These are phyloP conservation scores for Pardalotus punctatus DNA, from an alignment of 2,113 vertebrate species.

Conservation along the genomic window DNA sequence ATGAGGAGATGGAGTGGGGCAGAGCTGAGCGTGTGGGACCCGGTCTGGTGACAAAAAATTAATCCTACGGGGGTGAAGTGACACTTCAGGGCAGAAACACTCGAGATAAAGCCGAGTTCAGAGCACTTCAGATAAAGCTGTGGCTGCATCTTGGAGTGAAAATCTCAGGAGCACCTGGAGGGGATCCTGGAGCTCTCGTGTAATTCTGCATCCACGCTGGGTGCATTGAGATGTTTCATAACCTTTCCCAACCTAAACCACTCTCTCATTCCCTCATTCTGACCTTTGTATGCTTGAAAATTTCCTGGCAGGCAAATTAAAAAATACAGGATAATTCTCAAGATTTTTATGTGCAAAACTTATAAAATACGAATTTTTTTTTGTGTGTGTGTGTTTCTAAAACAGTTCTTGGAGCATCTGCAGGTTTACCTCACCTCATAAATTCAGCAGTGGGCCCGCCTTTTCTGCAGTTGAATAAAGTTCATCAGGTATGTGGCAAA, in stretches of 20 bases:
- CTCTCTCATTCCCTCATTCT: rapidly evolving
- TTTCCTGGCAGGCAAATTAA: neutral
- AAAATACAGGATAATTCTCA: neutral
- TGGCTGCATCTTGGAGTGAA: neutral
- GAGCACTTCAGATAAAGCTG: neutral
- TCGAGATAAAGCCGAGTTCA: neutral
- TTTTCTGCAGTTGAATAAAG: constrained; percentile 88
- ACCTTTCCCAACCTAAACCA: neutral
- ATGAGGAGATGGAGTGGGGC: neutral
- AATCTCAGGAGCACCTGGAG: neutral
- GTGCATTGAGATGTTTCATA: neutral
- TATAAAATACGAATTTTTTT: neutral
- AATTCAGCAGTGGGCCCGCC: constrained; percentile 84
- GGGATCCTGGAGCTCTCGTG: neutral
- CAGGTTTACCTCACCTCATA: constrained; percentile 81
- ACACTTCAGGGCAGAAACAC: neutral
- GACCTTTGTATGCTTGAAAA: neutral
- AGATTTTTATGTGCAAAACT: neutral
- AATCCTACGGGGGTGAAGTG: neutral
- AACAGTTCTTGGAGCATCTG: constrained; percentile 84
- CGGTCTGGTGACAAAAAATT: no score
- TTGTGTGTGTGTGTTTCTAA: constrained; percentile 38
- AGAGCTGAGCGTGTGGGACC: neutral
- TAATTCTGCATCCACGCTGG: neutral
- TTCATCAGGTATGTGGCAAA: constrained; percentile 83